Evolutionary conservation across 2,113 vertebrate genomes (phyloP), one percentile per base, ranked within the genome.

Genomic region (Aythya baeri): DNA sequence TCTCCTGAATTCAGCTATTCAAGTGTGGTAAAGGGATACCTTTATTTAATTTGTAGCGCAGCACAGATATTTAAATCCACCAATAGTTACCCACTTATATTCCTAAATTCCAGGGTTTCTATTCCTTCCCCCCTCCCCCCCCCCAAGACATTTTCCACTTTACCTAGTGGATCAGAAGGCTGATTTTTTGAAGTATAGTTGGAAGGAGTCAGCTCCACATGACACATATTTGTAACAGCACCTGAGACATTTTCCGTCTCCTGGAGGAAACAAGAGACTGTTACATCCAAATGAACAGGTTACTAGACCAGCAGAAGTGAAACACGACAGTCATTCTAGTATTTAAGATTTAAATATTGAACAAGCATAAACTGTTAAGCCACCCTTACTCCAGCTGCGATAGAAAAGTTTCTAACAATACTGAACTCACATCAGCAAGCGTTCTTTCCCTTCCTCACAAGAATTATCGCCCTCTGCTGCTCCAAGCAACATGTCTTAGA

Each of bases 101-200:
- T 59, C 44, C n/a, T 76, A 55, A 57, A 61, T 78, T 58, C 27
- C 11, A 62, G 22, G 17, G 62, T 29, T 71, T 22, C 32, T 15
- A 7, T 38, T 44, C 2, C 34, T 34, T 34, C 7, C 34, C 34
- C 34, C 34, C 34, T 7, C n/a, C n/a, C 34, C 34, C 34, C 34
- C 34, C 34, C 34, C 6, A 6, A 14, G 9, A 52, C 5, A 21
- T 78, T 80, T 68, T 76, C 22, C 17, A 57, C 32, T 75, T 29
- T 96, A 97, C 97, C 97, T 96, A 59, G 21, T 4, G 46, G 74
- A 29, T 88, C 66, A 72, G 71, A 90, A 92, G 76, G n/a, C 36
- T 80, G 46, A 72, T 13, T 62, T 82, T 87, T 23, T 50, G 79
- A 94, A 83, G 57, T 26, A 34, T 22, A 91, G 41, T 6, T 78